Percentiles rank a stretch among this genome's conserved stretches.
phyloP scores from a whole-genome alignment of 2,113 vertebrate genomes.

The Vidua macroura region DNA sequence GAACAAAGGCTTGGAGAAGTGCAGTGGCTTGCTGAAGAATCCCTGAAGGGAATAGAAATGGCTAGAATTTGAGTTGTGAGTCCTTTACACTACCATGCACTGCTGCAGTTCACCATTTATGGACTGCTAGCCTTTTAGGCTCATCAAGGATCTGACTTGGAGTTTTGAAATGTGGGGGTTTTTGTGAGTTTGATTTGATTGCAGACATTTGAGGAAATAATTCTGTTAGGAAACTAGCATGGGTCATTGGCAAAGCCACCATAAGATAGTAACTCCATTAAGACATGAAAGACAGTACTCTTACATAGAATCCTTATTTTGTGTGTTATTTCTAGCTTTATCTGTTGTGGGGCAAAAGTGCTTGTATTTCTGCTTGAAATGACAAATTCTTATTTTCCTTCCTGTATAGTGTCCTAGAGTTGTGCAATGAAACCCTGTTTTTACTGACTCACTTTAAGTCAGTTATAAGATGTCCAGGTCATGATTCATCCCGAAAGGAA shows the following conservation, averaged over 20 bases:
- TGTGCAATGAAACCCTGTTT: neutral
- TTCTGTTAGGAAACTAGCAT: neutral
- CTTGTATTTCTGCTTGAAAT: neutral
- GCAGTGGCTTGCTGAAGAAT: neutral
- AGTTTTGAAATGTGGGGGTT: neutral
- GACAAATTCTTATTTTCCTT: neutral
- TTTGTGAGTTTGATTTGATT: neutral
- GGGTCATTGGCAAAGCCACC: neutral
- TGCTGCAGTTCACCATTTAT: neutral
- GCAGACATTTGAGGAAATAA: neutral
- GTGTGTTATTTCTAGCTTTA: neutral
- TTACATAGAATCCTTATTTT: neutral
- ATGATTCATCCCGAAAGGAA: neutral
- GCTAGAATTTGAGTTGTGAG: neutral
- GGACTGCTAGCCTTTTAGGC: neutral
- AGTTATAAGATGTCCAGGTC: neutral
- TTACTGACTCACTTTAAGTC: neutral
- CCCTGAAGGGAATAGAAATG: neutral
- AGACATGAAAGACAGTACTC: neutral
- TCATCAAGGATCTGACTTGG: neutral
- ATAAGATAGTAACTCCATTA: neutral
- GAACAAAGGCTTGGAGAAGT: neutral
- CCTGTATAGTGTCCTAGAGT: neutral
- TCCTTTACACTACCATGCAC: neutral
- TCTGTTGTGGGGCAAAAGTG: neutral